Evolutionary conservation across 2,113 vertebrate species (phyloP).

Genomic region (Scopus umbretta): DNA sequence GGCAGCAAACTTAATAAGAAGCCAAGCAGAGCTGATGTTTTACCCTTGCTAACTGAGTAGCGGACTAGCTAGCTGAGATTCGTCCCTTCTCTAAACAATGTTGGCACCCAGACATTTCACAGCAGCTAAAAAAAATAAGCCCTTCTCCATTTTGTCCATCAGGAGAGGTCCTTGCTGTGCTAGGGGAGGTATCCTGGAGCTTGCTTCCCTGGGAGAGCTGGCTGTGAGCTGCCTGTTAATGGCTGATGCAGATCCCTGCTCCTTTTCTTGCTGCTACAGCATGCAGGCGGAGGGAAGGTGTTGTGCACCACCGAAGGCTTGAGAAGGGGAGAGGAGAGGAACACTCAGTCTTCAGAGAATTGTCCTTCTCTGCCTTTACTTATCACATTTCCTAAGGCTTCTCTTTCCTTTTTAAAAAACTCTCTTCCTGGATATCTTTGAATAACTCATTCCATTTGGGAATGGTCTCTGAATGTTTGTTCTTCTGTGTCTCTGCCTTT

Average conservation of each 20-base stretch:
- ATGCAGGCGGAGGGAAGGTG: background rate
- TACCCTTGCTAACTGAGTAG: background rate
- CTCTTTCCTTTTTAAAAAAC: background rate
- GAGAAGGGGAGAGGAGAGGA: background rate
- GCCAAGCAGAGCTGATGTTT: slow-evolving; percentile 4
- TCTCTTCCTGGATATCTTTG: background rate
- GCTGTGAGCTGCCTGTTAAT: background rate
- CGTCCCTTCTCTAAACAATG: background rate
- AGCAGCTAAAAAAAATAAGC: background rate
- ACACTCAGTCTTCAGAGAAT: background rate
- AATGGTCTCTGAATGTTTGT: background rate
- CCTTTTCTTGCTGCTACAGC: background rate
- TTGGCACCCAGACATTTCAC: background rate
- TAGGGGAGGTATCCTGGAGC: background rate
- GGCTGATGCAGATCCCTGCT: background rate
- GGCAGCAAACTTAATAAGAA: background rate
- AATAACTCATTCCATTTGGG: background rate
- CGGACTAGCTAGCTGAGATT: background rate
- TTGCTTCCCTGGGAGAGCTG: background rate
- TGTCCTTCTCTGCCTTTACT: background rate
- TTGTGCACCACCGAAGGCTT: background rate
- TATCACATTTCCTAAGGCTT: background rate
- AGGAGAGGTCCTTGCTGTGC: background rate
- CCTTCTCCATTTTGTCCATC: background rate
- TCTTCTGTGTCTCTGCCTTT: background rate